A percentile compares a stretch with the other conserved stretches of the same genome.
phyloP scores from a whole-genome alignment of 2,113 vertebrate species.

The Artemisiospiza belli region DNA sequence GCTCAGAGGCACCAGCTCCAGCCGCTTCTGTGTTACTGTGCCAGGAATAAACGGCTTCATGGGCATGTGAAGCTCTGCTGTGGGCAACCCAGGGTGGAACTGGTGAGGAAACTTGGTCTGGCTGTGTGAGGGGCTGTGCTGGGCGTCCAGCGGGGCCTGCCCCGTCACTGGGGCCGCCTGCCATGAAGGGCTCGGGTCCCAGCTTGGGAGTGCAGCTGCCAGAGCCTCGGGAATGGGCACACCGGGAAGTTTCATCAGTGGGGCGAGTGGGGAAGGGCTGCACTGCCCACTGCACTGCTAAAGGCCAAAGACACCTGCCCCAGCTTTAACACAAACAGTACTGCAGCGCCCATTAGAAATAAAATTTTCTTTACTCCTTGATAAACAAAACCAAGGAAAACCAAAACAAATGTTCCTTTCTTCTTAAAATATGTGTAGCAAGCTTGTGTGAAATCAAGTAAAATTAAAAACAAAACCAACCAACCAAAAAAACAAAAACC shows the following conservation, averaged over 20 bases:
- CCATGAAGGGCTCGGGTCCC: background rate
- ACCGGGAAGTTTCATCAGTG: rapidly evolving
- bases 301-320: background rate
- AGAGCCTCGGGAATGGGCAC: background rate
- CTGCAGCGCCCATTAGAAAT: background rate
- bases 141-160: rapidly evolving
- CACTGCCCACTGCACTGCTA: background rate
- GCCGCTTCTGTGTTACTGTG: background rate
- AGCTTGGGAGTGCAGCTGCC: background rate
- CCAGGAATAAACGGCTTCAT: background rate
- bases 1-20: background rate
- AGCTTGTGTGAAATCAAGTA: background rate
- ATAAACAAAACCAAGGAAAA: background rate
- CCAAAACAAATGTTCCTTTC: background rate
- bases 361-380: background rate
- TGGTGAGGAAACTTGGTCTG: rapidly evolving
- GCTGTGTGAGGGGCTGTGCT: background rate
- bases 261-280: rapidly evolving
- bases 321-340: background rate
- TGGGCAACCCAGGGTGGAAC: rapidly evolving
- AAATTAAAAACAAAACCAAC: background rate
- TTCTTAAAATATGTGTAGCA: background rate
- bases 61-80: background rate
- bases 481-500: background rate
- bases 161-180: rapidly evolving